phyloP scores from a whole-genome alignment of 2,888 invertebrate genomes.

The Parelbella ahira region DNA sequence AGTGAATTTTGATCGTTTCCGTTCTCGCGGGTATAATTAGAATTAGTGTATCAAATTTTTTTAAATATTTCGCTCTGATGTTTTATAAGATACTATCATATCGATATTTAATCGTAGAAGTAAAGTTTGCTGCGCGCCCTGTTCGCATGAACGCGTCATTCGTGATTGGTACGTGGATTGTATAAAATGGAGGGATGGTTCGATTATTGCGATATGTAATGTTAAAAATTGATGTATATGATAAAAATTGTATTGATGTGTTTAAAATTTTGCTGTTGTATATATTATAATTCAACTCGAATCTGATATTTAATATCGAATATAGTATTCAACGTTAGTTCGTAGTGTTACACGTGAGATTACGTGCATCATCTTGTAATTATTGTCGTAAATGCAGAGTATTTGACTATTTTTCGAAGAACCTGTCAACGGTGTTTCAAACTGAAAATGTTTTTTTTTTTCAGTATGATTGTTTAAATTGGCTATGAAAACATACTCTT shows the following conservation, averaged over 20 bases:
- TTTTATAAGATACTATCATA: no score
- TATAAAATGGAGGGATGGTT: no score
- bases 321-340: constrained; percentile 19
- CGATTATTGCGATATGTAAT: constrained; percentile 7
- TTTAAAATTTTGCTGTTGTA: constrained; percentile 15
- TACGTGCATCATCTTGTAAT: constrained; percentile 9
- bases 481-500: no score
- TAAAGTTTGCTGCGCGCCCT: no score
- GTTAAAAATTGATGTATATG: constrained; percentile 14
- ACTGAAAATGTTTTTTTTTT: no score
- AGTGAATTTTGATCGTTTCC: neutral
- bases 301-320: constrained; percentile 24
- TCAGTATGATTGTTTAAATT: no score
- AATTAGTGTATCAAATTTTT: neutral
- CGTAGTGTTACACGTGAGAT: constrained; percentile 20
- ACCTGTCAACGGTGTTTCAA: neutral
- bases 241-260: constrained; percentile 18
- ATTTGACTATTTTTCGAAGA: constrained; percentile 13
- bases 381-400: constrained; percentile 2
- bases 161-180: no score
- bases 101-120: no score
- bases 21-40: neutral
- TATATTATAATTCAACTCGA: constrained; percentile 18
- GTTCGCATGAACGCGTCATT: neutral
- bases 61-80: no score